Evolutionary conservation across 2,888 invertebrate genomes (phyloP).

Genomic region (Protodeltote pygarga): DNA sequence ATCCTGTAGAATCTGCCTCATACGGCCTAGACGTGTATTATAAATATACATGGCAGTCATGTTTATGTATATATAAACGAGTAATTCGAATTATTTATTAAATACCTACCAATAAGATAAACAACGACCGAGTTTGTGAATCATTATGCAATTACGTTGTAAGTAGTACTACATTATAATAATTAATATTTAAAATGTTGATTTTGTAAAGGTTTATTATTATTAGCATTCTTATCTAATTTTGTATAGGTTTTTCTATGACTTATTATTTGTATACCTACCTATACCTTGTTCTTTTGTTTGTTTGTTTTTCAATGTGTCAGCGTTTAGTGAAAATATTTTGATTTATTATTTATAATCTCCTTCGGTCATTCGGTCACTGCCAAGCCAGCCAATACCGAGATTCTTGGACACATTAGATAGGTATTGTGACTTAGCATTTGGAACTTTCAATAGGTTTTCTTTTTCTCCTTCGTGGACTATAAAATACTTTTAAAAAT

Average conservation of each 20-base stretch:
- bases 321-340: not conserved
- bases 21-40: not conserved
- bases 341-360: not conserved
- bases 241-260: too few species aligned
- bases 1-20: not conserved
- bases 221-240: too few species aligned
- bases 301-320: not conserved
- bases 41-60: not conserved
- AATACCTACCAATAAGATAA: slow-evolving; percentile 7
- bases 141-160: slow-evolving; percentile 2
- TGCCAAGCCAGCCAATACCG: too few species aligned
- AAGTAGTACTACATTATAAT: not conserved
- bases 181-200: not conserved
- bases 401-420: not conserved
- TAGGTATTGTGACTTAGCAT: not conserved
- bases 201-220: slow-evolving; percentile 5
- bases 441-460: not conserved
- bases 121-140: not conserved
- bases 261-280: not conserved
- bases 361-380: not conserved
- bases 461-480: not conserved
- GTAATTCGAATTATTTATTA: slow-evolving; percentile 5
- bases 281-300: not conserved
- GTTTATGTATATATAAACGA: not conserved
- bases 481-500: not conserved